phyloP scores from a whole-genome alignment of 2,113 vertebrate genomes.

The Pomatostomus ruficeps region DNA sequence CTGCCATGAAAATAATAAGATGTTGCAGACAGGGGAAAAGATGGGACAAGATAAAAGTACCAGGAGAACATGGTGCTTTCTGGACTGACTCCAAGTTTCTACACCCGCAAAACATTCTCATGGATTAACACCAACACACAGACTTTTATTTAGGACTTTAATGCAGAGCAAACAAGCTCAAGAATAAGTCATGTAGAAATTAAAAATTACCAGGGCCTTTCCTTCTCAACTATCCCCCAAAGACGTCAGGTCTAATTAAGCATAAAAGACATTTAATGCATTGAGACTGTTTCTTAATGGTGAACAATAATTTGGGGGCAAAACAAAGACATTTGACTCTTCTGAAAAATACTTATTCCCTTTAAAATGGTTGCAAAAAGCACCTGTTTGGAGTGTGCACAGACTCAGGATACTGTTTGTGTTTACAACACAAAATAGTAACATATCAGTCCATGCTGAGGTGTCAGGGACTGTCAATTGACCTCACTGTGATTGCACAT shows the following conservation, averaged over 20 bases:
- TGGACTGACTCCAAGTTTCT: slow-evolving; percentile 35
- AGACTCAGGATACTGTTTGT: neutral
- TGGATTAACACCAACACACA: neutral
- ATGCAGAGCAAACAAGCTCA: neutral
- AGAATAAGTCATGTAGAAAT: neutral
- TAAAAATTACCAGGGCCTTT: neutral
- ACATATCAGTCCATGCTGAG: neutral
- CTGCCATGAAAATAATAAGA: slow-evolving; percentile 12
- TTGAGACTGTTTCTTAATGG: neutral
- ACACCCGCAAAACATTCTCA: slow-evolving; percentile 4
- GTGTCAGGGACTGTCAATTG: neutral
- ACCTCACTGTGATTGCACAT: neutral
- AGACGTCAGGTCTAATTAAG: neutral
- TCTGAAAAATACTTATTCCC: neutral
- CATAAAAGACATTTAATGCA: neutral
- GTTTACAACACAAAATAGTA: neutral
- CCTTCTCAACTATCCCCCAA: neutral
- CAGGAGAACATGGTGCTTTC: neutral
- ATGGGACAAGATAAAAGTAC: neutral
- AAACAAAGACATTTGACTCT: neutral
- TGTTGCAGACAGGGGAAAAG: slow-evolving; percentile 17
- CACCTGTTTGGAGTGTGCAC: neutral
- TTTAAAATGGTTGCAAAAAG: neutral
- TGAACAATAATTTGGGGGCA: neutral
- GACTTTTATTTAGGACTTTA: neutral